phyloP scores from a whole-genome alignment of 2,113 vertebrate species.

The Sigmodon hispidus region DNA sequence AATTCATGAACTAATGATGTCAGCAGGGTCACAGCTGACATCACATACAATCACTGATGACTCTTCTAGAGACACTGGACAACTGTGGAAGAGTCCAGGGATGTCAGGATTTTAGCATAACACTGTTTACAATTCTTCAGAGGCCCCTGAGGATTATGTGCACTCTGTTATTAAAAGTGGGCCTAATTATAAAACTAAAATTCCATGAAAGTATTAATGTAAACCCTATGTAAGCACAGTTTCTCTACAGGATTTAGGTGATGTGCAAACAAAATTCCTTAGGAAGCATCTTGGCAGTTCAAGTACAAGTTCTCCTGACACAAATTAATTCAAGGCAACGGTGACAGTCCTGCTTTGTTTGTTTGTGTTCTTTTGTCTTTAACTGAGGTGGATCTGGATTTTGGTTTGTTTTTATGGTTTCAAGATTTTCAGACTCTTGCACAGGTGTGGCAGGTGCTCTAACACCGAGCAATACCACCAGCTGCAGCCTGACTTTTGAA shows the following conservation, averaged over 20 bases:
- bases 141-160: not conserved
- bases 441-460: not conserved
- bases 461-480: not conserved
- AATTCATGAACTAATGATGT: constrained; percentile 72
- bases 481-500: not conserved
- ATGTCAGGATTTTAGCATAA: not conserved
- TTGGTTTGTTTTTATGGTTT: not conserved
- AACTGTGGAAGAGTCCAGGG: not conserved
- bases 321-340: constrained; percentile 21
- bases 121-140: constrained; percentile 32
- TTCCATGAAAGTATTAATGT: constrained; percentile 26
- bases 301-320: constrained; percentile 4
- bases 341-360: not conserved
- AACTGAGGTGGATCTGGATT: not conserved
- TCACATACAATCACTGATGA: constrained; percentile 16
- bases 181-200: constrained; percentile 43
- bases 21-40: constrained; percentile 53
- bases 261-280: constrained; percentile 37
- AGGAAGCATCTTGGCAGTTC: not conserved
- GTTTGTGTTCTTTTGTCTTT: not conserved
- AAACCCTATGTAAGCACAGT: not conserved
- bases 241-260: constrained; percentile 29
- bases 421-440: not conserved
- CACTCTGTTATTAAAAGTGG: constrained; percentile 48
- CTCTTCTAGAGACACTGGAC: not conserved